Evolutionary conservation across 1,140 invertebrate genomes (phyloP).

Genomic region (Popillia japonica): DNA sequence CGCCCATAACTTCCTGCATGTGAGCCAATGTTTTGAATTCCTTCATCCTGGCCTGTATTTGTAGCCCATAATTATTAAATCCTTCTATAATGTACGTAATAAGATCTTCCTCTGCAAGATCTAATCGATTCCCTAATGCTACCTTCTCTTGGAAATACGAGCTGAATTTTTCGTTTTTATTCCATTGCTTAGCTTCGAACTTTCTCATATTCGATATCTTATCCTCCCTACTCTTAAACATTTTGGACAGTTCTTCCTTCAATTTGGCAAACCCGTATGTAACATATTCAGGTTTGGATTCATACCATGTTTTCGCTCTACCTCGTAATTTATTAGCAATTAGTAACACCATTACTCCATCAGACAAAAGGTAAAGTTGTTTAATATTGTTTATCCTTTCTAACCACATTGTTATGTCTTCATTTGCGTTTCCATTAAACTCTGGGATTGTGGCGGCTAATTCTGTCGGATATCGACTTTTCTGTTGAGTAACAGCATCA

Average conservation of each 20-base stretch:
- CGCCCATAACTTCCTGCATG: conserved; percentile 33
- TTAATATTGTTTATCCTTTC: too few relatives aligned
- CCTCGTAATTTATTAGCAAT: conserved; percentile 1
- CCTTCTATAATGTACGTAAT: neutral
- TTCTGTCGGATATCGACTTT: too few relatives aligned
- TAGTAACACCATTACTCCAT: neutral
- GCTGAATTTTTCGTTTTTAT: neutral
- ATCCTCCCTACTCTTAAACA: neutral
- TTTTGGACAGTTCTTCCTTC: conserved; percentile 1
- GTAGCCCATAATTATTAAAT: neutral
- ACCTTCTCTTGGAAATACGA: neutral
- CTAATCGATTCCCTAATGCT: neutral
- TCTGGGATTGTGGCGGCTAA: too few relatives aligned
- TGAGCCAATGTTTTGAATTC: conserved; percentile 30
- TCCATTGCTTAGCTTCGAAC: conserved; percentile 2
- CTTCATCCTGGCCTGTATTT: conserved; percentile 38
- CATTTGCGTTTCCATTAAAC: too few relatives aligned
- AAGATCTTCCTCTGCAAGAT: neutral
- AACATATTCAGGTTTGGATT: conserved; percentile 8
- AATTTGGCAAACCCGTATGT: neutral
- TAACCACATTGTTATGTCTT: too few relatives aligned
- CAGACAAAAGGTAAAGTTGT: too few relatives aligned
- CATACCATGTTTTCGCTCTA: neutral
- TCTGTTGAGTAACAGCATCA: too few relatives aligned
- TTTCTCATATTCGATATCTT: neutral